Base-by-base conservation (phyloP, 2,113 vertebrate genomes). In the Ahaetulla prasina region DNA sequence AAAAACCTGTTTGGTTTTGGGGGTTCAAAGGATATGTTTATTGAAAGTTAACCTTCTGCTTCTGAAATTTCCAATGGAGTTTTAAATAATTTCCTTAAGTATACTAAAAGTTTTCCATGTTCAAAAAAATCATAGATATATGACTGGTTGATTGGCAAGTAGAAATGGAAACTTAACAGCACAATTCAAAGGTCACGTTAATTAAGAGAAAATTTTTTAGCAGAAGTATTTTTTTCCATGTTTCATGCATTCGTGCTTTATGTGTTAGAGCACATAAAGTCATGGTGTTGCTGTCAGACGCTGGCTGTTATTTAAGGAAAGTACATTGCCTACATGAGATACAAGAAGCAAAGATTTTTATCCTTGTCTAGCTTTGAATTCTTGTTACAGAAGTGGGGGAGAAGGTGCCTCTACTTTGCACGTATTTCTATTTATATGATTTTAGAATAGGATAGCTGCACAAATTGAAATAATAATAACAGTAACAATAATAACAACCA, bases 161-260 rank as follows among this genome's bases (percentile, higher is more conserved):
- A 88, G 88, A 96, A 95, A 94, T 60, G n/a, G 30, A 95, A 95
- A 88, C 80, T 94, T 91, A 87, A 3, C 45, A 93, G 43, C 94
- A 57, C 88, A 92, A 85, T 52, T 85, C 88, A 96, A 97, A 96
- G 93, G 92, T 95, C 93, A 86, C 84, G 23, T 94, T 96, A 95
- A 96, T 97, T 96, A 96, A 93, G 30, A 30, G 35, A 63, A 89
- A 92, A 47, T 86, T 30, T 30, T 53, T 94, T 84, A 14, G 92
- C 11, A 94, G 91, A 93, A 88, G 43, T 68, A 55, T 87, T 92
- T 90, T 89, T 47, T 50, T 27, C 10, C 8, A 60, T 0, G 0
- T n/a, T 94, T 94, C 16, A 50, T 94, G 94, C 85, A 93, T 93
- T 89, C 80, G 18, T 80, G 18, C 20, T 80, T 43, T 93, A 90